phyloP scores from a whole-genome alignment of 2,113 vertebrate species.

The Aptenodytes forsteri region DNA sequence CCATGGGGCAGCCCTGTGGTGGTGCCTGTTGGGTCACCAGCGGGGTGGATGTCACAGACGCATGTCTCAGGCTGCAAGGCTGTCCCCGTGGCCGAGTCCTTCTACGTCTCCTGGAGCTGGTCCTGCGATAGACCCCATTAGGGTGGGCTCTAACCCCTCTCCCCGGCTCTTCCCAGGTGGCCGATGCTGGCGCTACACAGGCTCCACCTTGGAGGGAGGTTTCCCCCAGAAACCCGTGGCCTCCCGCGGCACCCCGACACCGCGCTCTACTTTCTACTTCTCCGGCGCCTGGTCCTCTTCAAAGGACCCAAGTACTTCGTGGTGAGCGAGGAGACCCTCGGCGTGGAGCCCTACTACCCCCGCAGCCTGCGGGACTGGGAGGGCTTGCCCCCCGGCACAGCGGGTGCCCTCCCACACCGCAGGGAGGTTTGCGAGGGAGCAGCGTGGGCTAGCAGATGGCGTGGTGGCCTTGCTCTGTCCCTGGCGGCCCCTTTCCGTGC shows the following conservation, averaged over 20 bases:
- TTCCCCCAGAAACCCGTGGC: slow-evolving; percentile 78
- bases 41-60: rapidly evolving
- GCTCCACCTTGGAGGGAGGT: slow-evolving; percentile 65
- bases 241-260: slow-evolving; percentile 87
- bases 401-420: slow-evolving; percentile 76
- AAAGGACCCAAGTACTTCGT: slow-evolving; percentile 90
- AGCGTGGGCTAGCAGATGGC: rapidly evolving
- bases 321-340: slow-evolving; percentile 74
- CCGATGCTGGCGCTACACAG: slow-evolving; percentile 85
- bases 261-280: slow-evolving; percentile 87
- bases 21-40: neutral
- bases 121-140: rapidly evolving
- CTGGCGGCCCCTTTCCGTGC: rapidly evolving
- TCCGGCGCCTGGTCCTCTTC: slow-evolving; percentile 87
- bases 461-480: neutral
- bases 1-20: rapidly evolving
- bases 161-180: slow-evolving; percentile 74
- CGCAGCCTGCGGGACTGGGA: slow-evolving; percentile 88
- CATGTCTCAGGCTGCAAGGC: rapidly evolving
- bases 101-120: rapidly evolving
- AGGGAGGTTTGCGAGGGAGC: neutral
- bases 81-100: rapidly evolving
- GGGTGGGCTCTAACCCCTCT: neutral
- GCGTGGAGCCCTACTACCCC: slow-evolving; percentile 90
- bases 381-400: slow-evolving; percentile 79